phyloP scores from a whole-genome alignment of 2,888 invertebrate genomes.

The Morpho achilles region DNA sequence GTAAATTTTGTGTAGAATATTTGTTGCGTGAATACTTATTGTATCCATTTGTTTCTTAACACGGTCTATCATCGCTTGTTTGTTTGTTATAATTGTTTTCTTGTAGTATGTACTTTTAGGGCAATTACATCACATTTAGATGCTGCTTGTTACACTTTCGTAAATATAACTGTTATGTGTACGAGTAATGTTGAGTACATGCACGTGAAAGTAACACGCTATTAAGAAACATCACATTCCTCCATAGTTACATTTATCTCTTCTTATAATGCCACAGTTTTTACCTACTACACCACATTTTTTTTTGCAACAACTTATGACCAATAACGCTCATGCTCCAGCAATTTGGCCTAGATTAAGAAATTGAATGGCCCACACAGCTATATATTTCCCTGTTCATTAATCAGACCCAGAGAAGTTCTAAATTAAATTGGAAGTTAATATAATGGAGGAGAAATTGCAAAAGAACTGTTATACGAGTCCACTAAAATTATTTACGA shows the following conservation, averaged over 20 bases:
- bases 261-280: constrained; percentile 20
- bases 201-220: constrained; percentile 43
- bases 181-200: constrained; percentile 41
- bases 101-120: constrained; percentile 6
- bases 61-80: constrained; percentile 11
- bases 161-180: constrained; percentile 31
- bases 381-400: neutral
- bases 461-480: neutral
- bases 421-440: neutral
- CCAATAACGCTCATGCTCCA: neutral
- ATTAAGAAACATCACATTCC: constrained; percentile 37
- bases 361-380: neutral
- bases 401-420: neutral
- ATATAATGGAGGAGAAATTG: neutral
- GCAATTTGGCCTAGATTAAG: constrained; percentile 5
- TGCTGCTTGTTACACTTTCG: constrained; percentile 35
- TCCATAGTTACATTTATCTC: constrained; percentile 30
- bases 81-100: constrained; percentile 6
- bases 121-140: constrained; percentile 26
- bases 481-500: constrained; percentile 11
- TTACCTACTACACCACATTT: constrained; percentile 7
- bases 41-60: constrained; percentile 4
- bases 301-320: constrained; percentile 7
- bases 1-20: neutral
- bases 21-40: constrained; percentile 2